Evolutionary conservation across 1,140 invertebrate species (phyloP), one percentile per base, ranked within the genome.

Genomic region (Epicauta chinensis): DNA sequence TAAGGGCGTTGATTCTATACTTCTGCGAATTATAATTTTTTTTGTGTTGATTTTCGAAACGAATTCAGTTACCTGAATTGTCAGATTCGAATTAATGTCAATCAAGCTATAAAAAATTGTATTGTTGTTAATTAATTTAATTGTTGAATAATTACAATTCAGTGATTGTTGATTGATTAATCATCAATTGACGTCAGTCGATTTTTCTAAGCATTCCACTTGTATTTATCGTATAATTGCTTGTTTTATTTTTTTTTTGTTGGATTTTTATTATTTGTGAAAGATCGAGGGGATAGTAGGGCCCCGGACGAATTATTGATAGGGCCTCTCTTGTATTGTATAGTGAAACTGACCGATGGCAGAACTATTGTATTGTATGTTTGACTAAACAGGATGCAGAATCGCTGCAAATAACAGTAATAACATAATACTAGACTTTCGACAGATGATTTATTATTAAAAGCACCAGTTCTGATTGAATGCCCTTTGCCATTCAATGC

Each of bases 371-470:
- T 65, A 49, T 23, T 45, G 41, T 53, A 59, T 61, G 58, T 64
- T 62, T 64, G 58, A 57, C 56, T 59, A 58, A 60, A 64, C 63
- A 65, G 64, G 60, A 66, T 66, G 64, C 60, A 59, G 58, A 66
- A 64, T 60, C 53, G 60, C 51, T 62, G 62, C 64, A 62, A 64
- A 64, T 66, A 61, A 58, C 64, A 44, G 50, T 53, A 57, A 60
- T 66, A 62, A 60, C 58, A 66, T 66, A 64, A 64, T 63, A 51
- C 58, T 54, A 55, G 59, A 52, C 44, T 58, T 52, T 48, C 49
- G 60, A 64, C 61, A 62, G 63, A 65, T 65, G 63, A 65, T 65
- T 65, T 65, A 65, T 65, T 65, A 65, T 23, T 23, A 56, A 49
- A 46, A 54, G 52, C 47, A 39, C 54, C 41, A 23, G 23, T 23